Percentiles rank a stretch among this genome's conserved stretches.
phyloP scores from a whole-genome alignment of 2,797 vertebrate genomes.

The Ctenopoma multispine region DNA sequence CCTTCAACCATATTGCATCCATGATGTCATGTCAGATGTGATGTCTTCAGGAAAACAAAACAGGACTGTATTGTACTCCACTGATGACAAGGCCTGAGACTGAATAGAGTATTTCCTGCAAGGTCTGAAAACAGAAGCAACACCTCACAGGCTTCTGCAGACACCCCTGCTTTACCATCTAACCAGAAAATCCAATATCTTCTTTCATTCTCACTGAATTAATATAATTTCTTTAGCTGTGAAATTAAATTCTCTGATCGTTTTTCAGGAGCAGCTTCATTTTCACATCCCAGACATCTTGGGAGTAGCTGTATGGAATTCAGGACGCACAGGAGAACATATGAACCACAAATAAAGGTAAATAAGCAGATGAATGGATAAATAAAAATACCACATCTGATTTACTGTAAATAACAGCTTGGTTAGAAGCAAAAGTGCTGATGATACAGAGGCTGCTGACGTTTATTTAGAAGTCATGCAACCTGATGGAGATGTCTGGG shows the following conservation, averaged over 20 bases:
- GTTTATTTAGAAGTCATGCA: constrained; percentile 47
- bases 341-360: constrained; percentile 12
- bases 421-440: constrained; percentile 30
- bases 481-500: constrained; percentile 45
- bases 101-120: constrained; percentile 56
- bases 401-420: constrained; percentile 38
- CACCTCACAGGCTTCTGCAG: constrained; percentile 34
- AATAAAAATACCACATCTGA: constrained; percentile 49
- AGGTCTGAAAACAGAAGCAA: constrained; percentile 46
- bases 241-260: constrained; percentile 26
- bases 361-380: constrained; percentile 37
- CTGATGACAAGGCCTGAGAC: constrained; percentile 36
- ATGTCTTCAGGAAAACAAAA: constrained; percentile 71
- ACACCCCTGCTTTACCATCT: constrained; percentile 1
- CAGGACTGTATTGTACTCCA: constrained; percentile 59
- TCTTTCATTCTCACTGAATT: constrained; percentile 14
- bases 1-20: constrained; percentile 62
- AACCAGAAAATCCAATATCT: constrained; percentile 27
- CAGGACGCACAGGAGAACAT: background rate
- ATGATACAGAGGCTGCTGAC: constrained; percentile 49
- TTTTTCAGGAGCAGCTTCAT: constrained; percentile 6
- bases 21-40: constrained; percentile 76
- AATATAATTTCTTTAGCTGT: constrained; percentile 24
- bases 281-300: constrained; percentile 11
- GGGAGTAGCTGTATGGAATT: background rate